Conservation (phyloP, 2,888 invertebrate genomes). For the Mesorhabditis spiculigera region DNA sequence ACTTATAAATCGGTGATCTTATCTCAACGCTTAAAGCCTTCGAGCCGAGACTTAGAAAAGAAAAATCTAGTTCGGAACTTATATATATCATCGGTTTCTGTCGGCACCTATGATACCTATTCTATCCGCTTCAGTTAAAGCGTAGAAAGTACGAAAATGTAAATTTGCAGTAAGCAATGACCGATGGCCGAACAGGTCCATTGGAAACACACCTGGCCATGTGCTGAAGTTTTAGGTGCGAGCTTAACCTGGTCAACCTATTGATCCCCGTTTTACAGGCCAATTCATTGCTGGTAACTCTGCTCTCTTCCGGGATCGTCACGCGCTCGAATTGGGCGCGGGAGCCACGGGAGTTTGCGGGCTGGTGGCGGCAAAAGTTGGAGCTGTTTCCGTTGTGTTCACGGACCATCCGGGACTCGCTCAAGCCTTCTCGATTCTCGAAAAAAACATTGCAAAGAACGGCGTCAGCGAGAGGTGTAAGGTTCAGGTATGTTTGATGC, state of each 20-base stretch:
- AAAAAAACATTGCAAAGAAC: constrained; percentile 25
- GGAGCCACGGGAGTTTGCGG: constrained; percentile 44
- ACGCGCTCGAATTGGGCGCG: constrained; percentile 42
- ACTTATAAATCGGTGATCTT: too few relatives aligned
- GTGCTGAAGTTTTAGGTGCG: constrained; percentile 32
- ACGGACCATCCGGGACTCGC: constrained; percentile 35
- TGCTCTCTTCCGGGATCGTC: constrained; percentile 19
- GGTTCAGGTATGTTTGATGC: constrained; percentile 13
- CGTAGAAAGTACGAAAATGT: too few relatives aligned
- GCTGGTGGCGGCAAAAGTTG: constrained; percentile 36
- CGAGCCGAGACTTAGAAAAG: too few relatives aligned
- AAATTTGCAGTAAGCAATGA: neutral
- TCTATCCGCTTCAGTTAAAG: too few relatives aligned
- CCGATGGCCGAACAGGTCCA: constrained; percentile 17
- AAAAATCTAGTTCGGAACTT: too few relatives aligned
- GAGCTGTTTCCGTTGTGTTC: constrained; percentile 33
- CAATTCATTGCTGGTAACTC: constrained; percentile 34
- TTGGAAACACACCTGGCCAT: constrained; percentile 46
- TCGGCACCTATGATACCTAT: too few relatives aligned
- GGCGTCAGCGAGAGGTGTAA: constrained; percentile 10
- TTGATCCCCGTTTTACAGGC: constrained; percentile 20
- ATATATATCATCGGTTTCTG: too few relatives aligned
- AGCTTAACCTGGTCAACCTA: neutral
- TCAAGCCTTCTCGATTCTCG: constrained; percentile 28
- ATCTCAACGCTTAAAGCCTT: too few relatives aligned